These are phyloP conservation scores for Tiphia femorata DNA, from an alignment of 2,888 invertebrate genomes.

Conservation along the genomic window DNA sequence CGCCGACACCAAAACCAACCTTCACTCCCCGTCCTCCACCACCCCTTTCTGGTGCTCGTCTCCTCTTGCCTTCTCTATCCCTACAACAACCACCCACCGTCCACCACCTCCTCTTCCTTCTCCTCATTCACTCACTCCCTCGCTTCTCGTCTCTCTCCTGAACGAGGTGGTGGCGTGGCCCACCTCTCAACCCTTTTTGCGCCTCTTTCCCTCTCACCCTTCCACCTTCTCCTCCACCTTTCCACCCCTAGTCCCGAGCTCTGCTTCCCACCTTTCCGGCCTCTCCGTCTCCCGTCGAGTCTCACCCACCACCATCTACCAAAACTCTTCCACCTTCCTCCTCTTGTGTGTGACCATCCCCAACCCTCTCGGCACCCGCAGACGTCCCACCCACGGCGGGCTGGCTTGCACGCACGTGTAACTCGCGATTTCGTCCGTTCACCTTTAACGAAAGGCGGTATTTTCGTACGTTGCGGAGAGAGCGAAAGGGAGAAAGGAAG, in stretches of 20 bases:
- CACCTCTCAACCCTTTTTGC: conserved; percentile 34
- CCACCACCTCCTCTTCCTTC: too few relatives aligned
- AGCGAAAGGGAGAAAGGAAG: conserved; percentile 2
- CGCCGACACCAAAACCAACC: conserved; percentile 20
- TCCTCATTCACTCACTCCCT: background rate
- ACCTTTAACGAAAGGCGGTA: conserved; percentile 54
- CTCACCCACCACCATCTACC: too few relatives aligned
- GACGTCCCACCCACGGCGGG: conserved; percentile 27
- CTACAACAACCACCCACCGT: too few relatives aligned
- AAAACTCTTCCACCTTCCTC: too few relatives aligned
- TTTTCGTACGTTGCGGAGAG: conserved; percentile 34
- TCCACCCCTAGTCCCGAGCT: conserved; percentile 1
- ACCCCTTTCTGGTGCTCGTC: background rate
- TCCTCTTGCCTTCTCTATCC: background rate
- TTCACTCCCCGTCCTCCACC: conserved; percentile 1
- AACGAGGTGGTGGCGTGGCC: conserved; percentile 20
- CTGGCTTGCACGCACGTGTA: conserved; percentile 47
- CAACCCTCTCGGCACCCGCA: too few relatives aligned
- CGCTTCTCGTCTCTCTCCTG: conserved; percentile 19
- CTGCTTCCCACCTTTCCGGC: background rate
- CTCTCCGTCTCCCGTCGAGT: conserved; percentile 13
- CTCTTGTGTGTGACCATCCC: too few relatives aligned
- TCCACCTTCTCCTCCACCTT: background rate
- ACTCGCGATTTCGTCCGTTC: conserved; percentile 51
- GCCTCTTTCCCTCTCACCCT: conserved; percentile 2